Conservation (phyloP, 2,797 vertebrate genomes). For the Myripristis jacobus region DNA sequence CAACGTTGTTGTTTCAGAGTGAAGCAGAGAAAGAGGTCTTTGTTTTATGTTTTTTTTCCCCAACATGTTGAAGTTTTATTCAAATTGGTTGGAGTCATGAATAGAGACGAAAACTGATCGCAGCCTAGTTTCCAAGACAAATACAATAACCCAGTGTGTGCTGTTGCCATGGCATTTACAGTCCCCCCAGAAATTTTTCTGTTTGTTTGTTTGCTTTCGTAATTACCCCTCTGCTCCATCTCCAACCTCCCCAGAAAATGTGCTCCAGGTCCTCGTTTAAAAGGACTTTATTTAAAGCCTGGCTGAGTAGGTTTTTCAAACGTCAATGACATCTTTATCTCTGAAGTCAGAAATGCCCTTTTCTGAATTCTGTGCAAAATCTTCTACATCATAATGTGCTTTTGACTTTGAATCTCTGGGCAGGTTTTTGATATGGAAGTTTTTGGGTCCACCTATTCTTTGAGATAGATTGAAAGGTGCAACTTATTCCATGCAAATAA, state of each 20-base stretch:
- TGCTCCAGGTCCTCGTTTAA: neutral
- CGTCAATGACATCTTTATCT: neutral
- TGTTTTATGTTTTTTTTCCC: conserved; percentile 11
- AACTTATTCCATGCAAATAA: too few species aligned
- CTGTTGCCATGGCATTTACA: conserved; percentile 72
- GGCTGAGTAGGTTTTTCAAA: neutral
- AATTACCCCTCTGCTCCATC: conserved; percentile 35
- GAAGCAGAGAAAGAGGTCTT: conserved; percentile 14
- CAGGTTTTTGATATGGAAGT: too few species aligned
- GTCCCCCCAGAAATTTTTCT: conserved; percentile 35
- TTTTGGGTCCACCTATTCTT: too few species aligned
- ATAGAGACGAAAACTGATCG: conserved; percentile 46
- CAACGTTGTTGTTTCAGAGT: conserved; percentile 8
- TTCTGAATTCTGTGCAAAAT: too few species aligned
- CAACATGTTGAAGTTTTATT: conserved; percentile 36
- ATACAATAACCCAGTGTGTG: conserved; percentile 61
- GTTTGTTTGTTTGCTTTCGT: conserved; percentile 57
- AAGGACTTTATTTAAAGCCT: neutral
- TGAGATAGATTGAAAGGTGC: too few species aligned
- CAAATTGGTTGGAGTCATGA: conserved; percentile 42
- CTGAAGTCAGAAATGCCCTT: too few species aligned
- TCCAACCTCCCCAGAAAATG: conserved; percentile 17
- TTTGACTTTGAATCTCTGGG: too few species aligned
- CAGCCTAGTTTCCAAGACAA: conserved; percentile 38
- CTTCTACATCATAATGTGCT: too few species aligned